A percentile compares a stretch with the other conserved stretches of the same genome.
Conservation (phyloP, 2,888 invertebrate species). For the Synergus japonicus region DNA sequence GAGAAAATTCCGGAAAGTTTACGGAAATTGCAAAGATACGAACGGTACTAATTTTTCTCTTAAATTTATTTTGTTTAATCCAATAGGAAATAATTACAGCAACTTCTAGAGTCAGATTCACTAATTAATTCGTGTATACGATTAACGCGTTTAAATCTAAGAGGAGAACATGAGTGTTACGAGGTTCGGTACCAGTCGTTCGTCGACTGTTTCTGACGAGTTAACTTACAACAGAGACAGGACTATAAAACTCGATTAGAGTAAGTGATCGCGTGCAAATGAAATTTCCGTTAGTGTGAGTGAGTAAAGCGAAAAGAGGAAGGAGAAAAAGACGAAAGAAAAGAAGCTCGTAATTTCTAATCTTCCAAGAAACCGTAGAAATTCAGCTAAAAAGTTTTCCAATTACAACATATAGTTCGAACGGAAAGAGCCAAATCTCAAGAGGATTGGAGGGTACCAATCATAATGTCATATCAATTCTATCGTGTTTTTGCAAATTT, state of each 20-base stretch:
- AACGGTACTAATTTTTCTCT: too few relatives aligned
- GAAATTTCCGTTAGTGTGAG: slow-evolving; percentile 34
- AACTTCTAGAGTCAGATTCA: background rate
- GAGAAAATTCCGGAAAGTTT: too few relatives aligned
- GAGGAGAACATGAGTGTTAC: background rate
- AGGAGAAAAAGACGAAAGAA: slow-evolving; percentile 32
- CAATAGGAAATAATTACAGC: background rate
- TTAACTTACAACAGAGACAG: slow-evolving; percentile 40
- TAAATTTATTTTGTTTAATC: background rate
- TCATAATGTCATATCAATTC: slow-evolving; percentile 7
- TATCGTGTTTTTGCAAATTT: background rate
- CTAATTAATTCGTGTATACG: background rate
- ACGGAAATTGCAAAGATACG: too few relatives aligned
- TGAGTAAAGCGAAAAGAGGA: slow-evolving; percentile 24
- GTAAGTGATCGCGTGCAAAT: slow-evolving; percentile 39
- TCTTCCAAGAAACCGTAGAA: slow-evolving; percentile 35
- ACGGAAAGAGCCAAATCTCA: slow-evolving; percentile 2
- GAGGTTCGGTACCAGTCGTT: slow-evolving; percentile 16
- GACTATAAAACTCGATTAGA: slow-evolving; percentile 40
- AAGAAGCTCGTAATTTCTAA: slow-evolving; percentile 36
- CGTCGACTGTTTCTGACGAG: slow-evolving; percentile 36
- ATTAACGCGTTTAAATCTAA: slow-evolving; percentile 1
- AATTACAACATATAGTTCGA: slow-evolving; percentile 24
- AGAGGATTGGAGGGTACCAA: background rate
- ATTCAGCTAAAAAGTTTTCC: slow-evolving; percentile 41